Evolutionary conservation across 2,113 vertebrate genomes (phyloP).

Genomic region (Lepisosteus oculatus): DNA sequence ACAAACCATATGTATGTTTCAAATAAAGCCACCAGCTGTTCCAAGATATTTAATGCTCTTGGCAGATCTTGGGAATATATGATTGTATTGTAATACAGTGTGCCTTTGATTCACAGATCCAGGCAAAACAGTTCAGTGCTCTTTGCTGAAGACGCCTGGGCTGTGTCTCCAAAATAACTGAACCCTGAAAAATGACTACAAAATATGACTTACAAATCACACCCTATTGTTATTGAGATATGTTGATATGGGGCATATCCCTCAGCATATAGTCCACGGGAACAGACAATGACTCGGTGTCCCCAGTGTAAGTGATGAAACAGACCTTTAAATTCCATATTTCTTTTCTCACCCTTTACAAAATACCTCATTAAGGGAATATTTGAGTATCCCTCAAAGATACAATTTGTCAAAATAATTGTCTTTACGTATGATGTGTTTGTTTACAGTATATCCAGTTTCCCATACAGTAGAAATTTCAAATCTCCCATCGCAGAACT

Average conservation of each 20-base stretch:
- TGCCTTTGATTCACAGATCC: constrained; percentile 37
- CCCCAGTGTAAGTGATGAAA: too few species aligned
- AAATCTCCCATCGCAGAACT: too few species aligned
- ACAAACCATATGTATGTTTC: constrained; percentile 34
- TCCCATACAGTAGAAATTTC: too few species aligned
- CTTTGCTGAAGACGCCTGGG: constrained; percentile 12
- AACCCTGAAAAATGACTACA: constrained; percentile 10
- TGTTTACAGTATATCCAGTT: too few species aligned
- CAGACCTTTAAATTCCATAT: too few species aligned
- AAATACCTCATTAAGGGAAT: too few species aligned
- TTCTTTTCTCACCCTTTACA: neutral
- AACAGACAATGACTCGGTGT: too few species aligned
- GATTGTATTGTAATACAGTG: constrained; percentile 30
- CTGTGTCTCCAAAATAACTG: constrained; percentile 13
- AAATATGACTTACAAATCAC: constrained; percentile 21
- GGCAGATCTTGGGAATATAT: constrained; percentile 28
- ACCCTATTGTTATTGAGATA: neutral
- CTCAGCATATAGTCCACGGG: neutral
- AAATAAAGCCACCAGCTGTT: constrained; percentile 33
- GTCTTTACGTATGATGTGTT: too few species aligned
- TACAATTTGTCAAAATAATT: too few species aligned
- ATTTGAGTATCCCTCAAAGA: too few species aligned
- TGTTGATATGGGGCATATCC: neutral
- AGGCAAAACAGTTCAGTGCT: constrained; percentile 24
- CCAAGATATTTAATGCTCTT: constrained; percentile 41